A percentile compares a stretch with the other conserved stretches of the same genome.
Evolutionary conservation across 2,113 vertebrate species (phyloP).

Genomic region (Paedocypris sp.): DNA sequence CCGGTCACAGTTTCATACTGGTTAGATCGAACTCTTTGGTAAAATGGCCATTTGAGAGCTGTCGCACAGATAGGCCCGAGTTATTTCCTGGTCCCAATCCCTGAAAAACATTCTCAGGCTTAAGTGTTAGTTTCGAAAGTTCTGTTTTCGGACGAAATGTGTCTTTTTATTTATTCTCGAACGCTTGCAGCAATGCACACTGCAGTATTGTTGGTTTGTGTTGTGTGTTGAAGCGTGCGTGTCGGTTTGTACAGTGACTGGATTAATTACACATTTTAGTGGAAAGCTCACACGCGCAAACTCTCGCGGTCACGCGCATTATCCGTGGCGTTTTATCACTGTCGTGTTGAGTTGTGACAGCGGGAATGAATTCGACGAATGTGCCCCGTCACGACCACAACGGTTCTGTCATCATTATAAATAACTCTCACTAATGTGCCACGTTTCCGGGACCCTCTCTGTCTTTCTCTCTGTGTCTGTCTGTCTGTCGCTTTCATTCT

Average conservation of each 20-base stretch:
- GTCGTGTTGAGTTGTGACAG: background rate
- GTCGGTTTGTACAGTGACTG: too few species aligned
- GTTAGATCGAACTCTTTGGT: background rate
- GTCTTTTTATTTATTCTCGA: too few species aligned
- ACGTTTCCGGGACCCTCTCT: too few species aligned
- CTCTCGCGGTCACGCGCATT: too few species aligned
- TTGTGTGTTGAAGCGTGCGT: too few species aligned
- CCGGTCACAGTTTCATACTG: background rate
- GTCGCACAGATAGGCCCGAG: conserved; percentile 32
- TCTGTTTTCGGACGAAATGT: too few species aligned
- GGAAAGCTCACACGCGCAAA: too few species aligned
- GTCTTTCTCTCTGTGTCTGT: background rate
- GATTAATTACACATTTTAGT: too few species aligned
- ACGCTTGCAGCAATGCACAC: too few species aligned
- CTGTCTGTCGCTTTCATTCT: background rate
- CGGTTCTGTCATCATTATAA: background rate
- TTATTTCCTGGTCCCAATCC: conserved; percentile 38
- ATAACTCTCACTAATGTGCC: too few species aligned
- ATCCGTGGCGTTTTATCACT: background rate
- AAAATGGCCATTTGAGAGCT: conserved; percentile 13
- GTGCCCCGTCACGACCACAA: background rate
- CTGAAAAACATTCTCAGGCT: conserved; percentile 7
- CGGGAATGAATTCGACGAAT: background rate
- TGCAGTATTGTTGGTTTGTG: too few species aligned
- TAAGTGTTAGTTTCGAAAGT: too few species aligned